Evolutionary conservation across 2,797 vertebrate genomes (phyloP).

Genomic region (Mormyrus hasselquistii): DNA sequence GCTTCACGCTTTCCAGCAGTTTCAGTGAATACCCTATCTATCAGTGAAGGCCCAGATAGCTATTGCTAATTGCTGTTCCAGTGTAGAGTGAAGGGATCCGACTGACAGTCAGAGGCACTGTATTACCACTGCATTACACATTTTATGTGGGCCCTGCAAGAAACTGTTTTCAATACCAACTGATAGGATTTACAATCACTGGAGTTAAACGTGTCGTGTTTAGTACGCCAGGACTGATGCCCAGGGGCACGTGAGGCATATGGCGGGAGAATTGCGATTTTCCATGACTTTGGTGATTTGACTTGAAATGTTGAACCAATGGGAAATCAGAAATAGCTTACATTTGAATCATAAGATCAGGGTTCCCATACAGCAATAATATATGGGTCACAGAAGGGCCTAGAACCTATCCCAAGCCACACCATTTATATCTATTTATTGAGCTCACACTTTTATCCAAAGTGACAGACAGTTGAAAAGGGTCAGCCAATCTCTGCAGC

Average conservation of each 20-base stretch:
- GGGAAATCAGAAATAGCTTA: neutral
- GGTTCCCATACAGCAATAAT: neutral
- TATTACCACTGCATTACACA: too few species aligned
- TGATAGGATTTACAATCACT: neutral
- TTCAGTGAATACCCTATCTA: neutral
- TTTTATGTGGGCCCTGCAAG: neutral
- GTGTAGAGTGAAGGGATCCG: neutral
- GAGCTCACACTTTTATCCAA: neutral
- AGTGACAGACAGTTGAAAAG: neutral
- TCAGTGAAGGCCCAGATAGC: neutral
- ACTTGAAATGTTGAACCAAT: neutral
- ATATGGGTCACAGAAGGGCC: neutral
- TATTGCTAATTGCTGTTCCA: neutral
- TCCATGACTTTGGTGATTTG: neutral
- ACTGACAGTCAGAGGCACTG: neutral
- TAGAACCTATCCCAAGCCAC: neutral
- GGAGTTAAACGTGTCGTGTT: neutral
- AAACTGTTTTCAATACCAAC: neutral
- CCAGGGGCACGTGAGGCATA: neutral
- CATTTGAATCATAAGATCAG: neutral
- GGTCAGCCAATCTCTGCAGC: neutral
- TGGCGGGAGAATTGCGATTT: neutral
- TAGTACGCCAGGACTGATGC: neutral
- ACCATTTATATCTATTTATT: neutral
- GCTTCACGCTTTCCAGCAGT: neutral